Evolutionary conservation across 2,888 invertebrate genomes (phyloP), one percentile per base, ranked within the genome.

Genomic region (Epiblema foenella): DNA sequence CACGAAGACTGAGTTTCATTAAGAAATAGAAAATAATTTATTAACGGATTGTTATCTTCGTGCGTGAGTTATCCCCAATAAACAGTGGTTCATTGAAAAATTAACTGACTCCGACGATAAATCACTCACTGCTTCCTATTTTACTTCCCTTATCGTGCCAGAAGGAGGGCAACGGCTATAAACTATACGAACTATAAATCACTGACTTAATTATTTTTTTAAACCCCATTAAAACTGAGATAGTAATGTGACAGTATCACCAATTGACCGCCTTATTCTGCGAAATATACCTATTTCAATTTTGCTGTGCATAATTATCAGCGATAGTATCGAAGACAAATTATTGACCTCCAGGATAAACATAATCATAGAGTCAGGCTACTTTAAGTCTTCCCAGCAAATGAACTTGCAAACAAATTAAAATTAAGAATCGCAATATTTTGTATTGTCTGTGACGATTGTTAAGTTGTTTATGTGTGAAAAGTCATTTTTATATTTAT

Each of bases 61-160:
- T 58, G 72, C 73, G 69, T 75, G 75, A 75, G 70, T 66, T 66
- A 42, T 67, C 39, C 39, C 68, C 69, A 76, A 76, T 76, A 78
- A 79, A 81, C 78, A 80, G 79, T 78, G 79, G 77, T 80, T 82
- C 78, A 84, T 84, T 84, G 83, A 82, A 84, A 82, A 84, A 82
- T 82, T 80, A 81, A 82, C 77, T 78, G 77, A 76, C 77, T 77
- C 74, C 77, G 74, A 78, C 81, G 71, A 83, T 84, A 84, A 85
- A 85, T 85, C 80, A 85, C 76, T 77, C 77, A 60, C 74, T 76
- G 80, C 81, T 83, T 83, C 82, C 83, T 83, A 79, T 81, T 80
- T 89, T 88, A 85, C 85, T 87, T 86, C 81, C 81, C 86, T 90
- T 92, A 91, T 91, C 90, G 85, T 77, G 74, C 77, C 81, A 83